Evolutionary conservation across 2,888 invertebrate species (phyloP).

Genomic region (Scaptomyza caliginosa): DNA sequence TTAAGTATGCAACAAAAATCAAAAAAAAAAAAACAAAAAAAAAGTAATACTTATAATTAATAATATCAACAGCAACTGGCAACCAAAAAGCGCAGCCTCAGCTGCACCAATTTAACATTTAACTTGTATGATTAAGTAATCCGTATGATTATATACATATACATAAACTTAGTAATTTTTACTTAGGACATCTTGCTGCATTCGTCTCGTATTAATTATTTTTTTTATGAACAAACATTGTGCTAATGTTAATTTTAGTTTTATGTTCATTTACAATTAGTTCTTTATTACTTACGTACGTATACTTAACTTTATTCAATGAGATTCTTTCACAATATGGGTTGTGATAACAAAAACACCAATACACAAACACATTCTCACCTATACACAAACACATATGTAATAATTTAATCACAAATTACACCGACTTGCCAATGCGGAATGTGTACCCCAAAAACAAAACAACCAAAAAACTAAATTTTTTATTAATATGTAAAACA

Average conservation of each 20-base stretch:
- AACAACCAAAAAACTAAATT: constrained; percentile 2
- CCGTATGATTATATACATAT: constrained; percentile 25
- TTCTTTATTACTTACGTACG: constrained; percentile 32
- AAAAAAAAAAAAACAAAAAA: constrained; percentile 14
- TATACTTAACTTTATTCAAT: constrained; percentile 28
- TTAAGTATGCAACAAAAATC: constrained; percentile 59
- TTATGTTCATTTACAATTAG: constrained; percentile 55
- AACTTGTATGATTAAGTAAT: constrained; percentile 47
- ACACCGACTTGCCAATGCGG: constrained; percentile 52
- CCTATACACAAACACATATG: constrained; percentile 32
- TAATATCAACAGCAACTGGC: constrained; percentile 47
- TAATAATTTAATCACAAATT: constrained; percentile 40
- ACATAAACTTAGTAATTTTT: constrained; percentile 45
- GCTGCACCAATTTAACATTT: constrained; percentile 38
- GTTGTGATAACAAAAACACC: constrained; percentile 25
- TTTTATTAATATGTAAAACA: constrained; percentile 61
- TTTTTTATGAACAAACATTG: constrained; percentile 23
- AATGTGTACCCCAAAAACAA: constrained; percentile 52
- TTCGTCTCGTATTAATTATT: constrained; percentile 67
- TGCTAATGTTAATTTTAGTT: constrained; percentile 60
- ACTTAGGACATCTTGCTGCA: constrained; percentile 71
- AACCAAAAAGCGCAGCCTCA: constrained; percentile 69
- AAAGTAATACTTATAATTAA: no score
- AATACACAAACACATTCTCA: constrained; percentile 12
- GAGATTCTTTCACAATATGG: constrained; percentile 52